phyloP scores from a whole-genome alignment of 2,113 vertebrate species.

The Nothoprocta perdicaria region DNA sequence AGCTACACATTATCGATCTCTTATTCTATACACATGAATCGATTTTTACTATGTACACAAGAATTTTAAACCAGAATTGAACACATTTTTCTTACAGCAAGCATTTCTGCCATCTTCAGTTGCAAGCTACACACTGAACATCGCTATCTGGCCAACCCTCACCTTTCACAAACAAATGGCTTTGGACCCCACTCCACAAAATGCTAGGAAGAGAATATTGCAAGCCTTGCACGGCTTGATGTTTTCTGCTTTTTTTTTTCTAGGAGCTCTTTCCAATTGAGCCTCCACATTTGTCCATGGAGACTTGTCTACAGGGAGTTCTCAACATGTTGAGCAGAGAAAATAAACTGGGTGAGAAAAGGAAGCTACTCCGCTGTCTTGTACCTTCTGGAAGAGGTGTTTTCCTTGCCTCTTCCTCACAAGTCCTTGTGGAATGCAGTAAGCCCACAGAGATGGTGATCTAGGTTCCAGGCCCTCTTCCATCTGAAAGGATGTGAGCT shows the following conservation, averaged over 20 bases:
- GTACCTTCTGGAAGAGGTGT: neutral
- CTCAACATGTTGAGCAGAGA: neutral
- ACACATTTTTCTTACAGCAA: neutral
- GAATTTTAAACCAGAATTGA: conserved; percentile 13
- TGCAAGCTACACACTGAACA: conserved; percentile 8
- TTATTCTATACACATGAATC: conserved; percentile 13
- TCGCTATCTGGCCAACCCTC: neutral
- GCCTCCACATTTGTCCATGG: neutral
- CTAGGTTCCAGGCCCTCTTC: neutral
- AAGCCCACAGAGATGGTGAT: neutral
- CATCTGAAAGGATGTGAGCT: neutral
- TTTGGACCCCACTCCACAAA: neutral
- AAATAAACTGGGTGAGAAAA: neutral
- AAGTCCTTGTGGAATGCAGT: neutral
- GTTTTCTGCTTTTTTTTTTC: conserved; percentile 23
- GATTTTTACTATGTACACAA: neutral
- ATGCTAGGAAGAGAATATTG: neutral
- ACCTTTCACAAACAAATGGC: conserved; percentile 12
- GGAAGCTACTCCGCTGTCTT: neutral
- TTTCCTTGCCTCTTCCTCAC: neutral
- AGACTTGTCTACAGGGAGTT: neutral
- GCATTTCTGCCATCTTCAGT: conserved; percentile 39
- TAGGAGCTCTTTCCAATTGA: neutral
- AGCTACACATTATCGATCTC: conserved; percentile 16
- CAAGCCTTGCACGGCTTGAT: neutral